A percentile compares a stretch with the other conserved stretches of the same genome.
These are phyloP conservation scores for Plutomurus gul DNA, from an alignment of 1,140 invertebrate genomes.

Conservation along the genomic window DNA sequence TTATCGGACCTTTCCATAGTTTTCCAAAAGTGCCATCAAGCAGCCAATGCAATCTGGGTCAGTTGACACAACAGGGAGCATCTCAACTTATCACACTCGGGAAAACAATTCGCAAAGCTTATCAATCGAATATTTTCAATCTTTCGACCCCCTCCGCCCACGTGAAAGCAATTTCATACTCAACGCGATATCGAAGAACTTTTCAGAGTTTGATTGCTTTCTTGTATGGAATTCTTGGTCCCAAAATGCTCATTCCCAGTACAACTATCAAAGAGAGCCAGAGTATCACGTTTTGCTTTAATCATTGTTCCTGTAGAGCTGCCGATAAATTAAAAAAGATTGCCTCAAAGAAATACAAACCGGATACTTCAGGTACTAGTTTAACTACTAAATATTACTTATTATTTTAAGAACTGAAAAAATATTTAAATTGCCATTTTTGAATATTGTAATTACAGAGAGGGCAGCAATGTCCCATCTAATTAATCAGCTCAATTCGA, in stretches of 20 bases:
- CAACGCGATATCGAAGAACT: slow-evolving; percentile 82
- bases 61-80: slow-evolving; percentile 72
- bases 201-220: slow-evolving; percentile 85
- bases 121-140: slow-evolving; percentile 44
- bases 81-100: slow-evolving; percentile 79
- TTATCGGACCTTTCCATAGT: slow-evolving; percentile 78
- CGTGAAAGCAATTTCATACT: slow-evolving; percentile 65
- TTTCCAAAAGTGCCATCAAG: slow-evolving; percentile 73
- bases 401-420: no score
- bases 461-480: slow-evolving; percentile 42
- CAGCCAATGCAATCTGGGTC: slow-evolving; percentile 67
- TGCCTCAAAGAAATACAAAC: slow-evolving; percentile 34
- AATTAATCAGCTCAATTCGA: slow-evolving; percentile 40
- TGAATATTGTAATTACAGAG: slow-evolving; percentile 35
- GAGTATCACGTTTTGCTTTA: slow-evolving; percentile 82
- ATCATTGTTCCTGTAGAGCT: slow-evolving; percentile 77
- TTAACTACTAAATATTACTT: no score
- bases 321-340: slow-evolving; percentile 61
- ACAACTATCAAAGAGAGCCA: slow-evolving; percentile 71
- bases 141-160: not conserved
- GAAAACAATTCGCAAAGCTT: slow-evolving; percentile 57
- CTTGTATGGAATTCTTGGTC: slow-evolving; percentile 73
- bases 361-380: slow-evolving; percentile 47
- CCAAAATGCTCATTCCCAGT: slow-evolving; percentile 60
- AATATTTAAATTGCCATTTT: no score